Base-by-base conservation (phyloP, 2,113 vertebrate species). In the Silurus asotus region DNA sequence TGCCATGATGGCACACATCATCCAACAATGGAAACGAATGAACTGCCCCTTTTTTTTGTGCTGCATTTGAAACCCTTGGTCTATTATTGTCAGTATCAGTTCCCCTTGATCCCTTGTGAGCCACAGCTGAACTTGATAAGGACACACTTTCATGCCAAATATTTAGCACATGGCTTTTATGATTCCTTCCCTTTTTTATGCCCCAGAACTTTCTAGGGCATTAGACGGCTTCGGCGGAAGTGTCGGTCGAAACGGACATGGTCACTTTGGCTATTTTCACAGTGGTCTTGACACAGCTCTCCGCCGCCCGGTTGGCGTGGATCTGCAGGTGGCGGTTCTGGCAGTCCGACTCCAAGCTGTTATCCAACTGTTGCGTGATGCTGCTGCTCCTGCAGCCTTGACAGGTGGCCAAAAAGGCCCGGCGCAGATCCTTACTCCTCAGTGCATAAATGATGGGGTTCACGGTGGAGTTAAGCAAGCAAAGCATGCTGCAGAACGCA, bases 231-330 rank as follows among this genome's bases (percentile, higher is more conserved):
- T 99, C 98, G 5, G 97, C 98, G 85, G 98, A 98, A 1, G 97
- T 98, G 93, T 99, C 98, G n/a, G 98, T 98, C 49, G 98, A 99
- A 88, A 99, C 98, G 87, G 98, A 99, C 96, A 99, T 99, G 89
- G 98, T 99, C 90, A 98, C 97, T 98, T 98, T 99, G 96, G 98
- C 98, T 90, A 99, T 99, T 97, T 99, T 99, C 95, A 99, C 98
- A 91, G 98, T 99, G 96, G 97, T 99, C 95, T 99, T 99, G 93
- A 99, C 98, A 86, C 97, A 99, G 93, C 96, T 98, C 91, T 99
- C 97, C 0, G 98, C 97, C 5, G 97, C 98, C 93, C 97, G 96
- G 90, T 97, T 96, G 89, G 97, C 96, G 0, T 96, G 97, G 79
- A 97, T 96, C 93, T 97, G 95, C 76, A 94, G 91, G 0, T 96